Conservation (phyloP, 2,888 invertebrate species). For the Calameuta filiformis region DNA sequence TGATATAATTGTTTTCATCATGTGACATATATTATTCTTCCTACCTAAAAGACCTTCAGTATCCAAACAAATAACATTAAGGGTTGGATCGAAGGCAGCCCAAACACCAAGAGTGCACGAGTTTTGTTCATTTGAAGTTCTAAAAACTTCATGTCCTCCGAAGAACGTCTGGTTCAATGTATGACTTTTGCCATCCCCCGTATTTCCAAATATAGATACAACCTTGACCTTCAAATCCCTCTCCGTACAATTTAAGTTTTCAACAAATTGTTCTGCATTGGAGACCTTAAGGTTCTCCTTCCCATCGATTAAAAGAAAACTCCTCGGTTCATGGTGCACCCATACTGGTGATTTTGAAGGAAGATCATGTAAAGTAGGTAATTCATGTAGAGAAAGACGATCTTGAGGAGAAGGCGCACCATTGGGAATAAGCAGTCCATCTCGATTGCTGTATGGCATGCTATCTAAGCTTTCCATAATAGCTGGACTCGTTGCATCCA, state of each 20-base stretch:
- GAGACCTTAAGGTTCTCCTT: conserved; percentile 72
- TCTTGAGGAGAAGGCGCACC: conserved; percentile 13
- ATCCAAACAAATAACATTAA: conserved; percentile 78
- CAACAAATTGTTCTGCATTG: conserved; percentile 69
- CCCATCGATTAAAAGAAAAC: conserved; percentile 73
- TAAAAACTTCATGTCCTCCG: conserved; percentile 71
- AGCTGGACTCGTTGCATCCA: conserved; percentile 47
- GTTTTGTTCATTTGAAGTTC: conserved; percentile 74
- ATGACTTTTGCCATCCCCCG: conserved; percentile 85
- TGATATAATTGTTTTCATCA: not conserved
- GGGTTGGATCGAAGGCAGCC: conserved; percentile 77
- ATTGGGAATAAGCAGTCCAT: conserved; percentile 23
- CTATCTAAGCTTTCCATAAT: conserved; percentile 61
- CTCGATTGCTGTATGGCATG: conserved; percentile 30
- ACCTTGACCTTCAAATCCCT: conserved; percentile 76
- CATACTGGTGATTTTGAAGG: conserved; percentile 12
- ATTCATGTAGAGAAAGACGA: conserved; percentile 34
- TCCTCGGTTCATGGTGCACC: conserved; percentile 45
- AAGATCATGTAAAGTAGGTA: conserved; percentile 22
- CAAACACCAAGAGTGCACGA: conserved; percentile 84
- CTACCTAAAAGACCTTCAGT: conserved; percentile 83
- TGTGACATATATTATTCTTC: conserved; percentile 42
- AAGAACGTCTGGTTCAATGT: conserved; percentile 80
- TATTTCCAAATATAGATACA: conserved; percentile 86
- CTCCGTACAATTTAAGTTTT: conserved; percentile 66